A percentile compares a stretch with the other conserved stretches of the same genome.
These are phyloP conservation scores for Sphaerophoria rueppellii DNA, from an alignment of 2,888 invertebrate species.

Conservation along the genomic window DNA sequence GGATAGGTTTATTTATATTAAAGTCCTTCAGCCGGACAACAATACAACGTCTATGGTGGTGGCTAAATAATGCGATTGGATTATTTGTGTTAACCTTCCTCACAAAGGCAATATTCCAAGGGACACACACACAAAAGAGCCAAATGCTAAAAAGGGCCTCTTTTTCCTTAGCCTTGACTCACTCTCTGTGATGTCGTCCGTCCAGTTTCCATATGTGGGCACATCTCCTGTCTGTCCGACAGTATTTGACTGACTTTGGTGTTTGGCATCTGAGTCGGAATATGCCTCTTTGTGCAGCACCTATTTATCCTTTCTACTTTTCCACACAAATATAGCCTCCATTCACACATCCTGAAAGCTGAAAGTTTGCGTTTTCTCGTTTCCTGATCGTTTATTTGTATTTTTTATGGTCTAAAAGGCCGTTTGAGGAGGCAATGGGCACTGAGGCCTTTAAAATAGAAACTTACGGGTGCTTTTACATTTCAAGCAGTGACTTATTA, in stretches of 20 bases:
- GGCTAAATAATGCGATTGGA: conserved; percentile 67
- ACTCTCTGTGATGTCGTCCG: background rate
- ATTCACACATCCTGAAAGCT: conserved; percentile 69
- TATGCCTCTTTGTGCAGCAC: conserved; percentile 6
- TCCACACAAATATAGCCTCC: conserved; percentile 51
- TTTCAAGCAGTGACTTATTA: conserved; percentile 65
- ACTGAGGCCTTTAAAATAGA: conserved; percentile 53
- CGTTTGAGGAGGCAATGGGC: conserved; percentile 1
- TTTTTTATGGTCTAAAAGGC: conserved; percentile 59
- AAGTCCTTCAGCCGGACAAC: conserved; percentile 15
- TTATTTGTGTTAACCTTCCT: conserved; percentile 66
- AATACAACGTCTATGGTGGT: conserved; percentile 39
- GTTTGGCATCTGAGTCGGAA: background rate
- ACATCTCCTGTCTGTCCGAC: conserved; percentile 41
- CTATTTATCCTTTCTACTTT: conserved; percentile 53
- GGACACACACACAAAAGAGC: conserved; percentile 17
- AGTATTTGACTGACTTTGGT: conserved; percentile 27
- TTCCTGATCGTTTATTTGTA: conserved; percentile 67
- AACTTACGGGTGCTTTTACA: conserved; percentile 65
- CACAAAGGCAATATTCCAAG: conserved; percentile 56
- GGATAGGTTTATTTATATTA: background rate
- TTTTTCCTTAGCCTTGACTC: conserved; percentile 25
- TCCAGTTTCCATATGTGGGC: conserved; percentile 16
- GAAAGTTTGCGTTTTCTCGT: conserved; percentile 67
- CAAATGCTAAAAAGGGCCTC: conserved; percentile 45